Base-by-base conservation (phyloP, 2,797 vertebrate genomes). In the Notolabrus celidotus region DNA sequence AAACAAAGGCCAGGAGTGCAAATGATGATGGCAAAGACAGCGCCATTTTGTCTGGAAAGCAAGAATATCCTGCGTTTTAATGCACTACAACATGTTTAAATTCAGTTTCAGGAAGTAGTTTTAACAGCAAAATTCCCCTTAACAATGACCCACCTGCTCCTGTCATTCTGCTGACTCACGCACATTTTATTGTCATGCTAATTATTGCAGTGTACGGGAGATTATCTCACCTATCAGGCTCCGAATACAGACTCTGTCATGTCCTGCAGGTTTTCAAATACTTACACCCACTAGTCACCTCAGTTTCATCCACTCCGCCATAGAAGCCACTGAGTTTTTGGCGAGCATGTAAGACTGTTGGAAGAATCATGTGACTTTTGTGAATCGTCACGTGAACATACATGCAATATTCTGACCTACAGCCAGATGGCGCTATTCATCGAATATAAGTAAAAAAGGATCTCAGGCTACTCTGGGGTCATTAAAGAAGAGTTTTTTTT, bases 31-130 rank as follows among this genome's bases (percentile, higher is more conserved):
- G 33, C 49, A 60, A 57, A 10, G 31, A 60, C 53, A 43, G 19
- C 34, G 41, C 47, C 92, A 93, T 94, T 82, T 59, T 85, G 62
- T 70, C 85, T 85, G 22, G 2, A 67, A 52, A 57, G 14, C 71
- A 6, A 68, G 5, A 6, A 29, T 2, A 58, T 12, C 9, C 5
- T 10, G 15, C 0, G 16, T 51, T 27, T 16, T 8, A 42, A 17
- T 14, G 49, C 1, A 12, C 8, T 9, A 14, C 29, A 16, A 33
- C 23, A 12, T 11, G 3, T 1, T 38, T 45, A 36, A 3, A 25
- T 39, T 17, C 14, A n/a, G 10, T 1, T 7, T 22, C 10, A 43
- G 33, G 10, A 39, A 36, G n/a, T 17, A 52, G 1, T 12, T 31
- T 0, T 41, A 22, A 25, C 12, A 0, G 3, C 4, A 34, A 46